Base-by-base conservation (phyloP, 2,888 invertebrate genomes). In the Mamestra brassicae region DNA sequence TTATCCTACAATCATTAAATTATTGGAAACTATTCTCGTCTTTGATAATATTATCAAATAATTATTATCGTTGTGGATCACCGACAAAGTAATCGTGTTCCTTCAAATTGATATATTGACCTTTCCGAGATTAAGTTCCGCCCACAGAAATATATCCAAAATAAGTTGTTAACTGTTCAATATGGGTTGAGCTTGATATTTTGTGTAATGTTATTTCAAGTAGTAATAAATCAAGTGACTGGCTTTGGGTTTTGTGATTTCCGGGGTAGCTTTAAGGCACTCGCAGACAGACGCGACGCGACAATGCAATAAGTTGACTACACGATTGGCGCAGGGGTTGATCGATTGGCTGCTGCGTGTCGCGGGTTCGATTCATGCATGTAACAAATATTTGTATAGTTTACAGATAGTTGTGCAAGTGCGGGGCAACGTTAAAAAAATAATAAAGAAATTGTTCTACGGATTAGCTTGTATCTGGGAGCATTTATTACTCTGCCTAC, bases 41-140 rank as follows among this genome's bases (percentile, higher is more conserved):
- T 57, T 62, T 47, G n/a, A 36, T 47, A 52, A 47, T 47, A 47
- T 26, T 62, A 61, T 60, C 26, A 6, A 63, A 57, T 45, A 11
- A 74, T 74, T 66, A 50, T 52, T 55, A 50, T 36, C 55, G 7
- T 54, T 47, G 2, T n/a, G 60, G 45, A 52, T 72, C 57, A 77
- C 36, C 11, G 55, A 45, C 15, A 26, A 72, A 65, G 65, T 77
- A 72, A 77, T 72, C 42, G 42, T 54, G 7, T 63, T 55, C 57
- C 52, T 47, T 54, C 57, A 57, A 66, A 54, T 73, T 58, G n/a
- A 58, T 73, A 67, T 54, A n/a, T 34, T 73, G 66, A 78, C 78
- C 78, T 78, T 78, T 73, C 5, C 1, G 11, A 58, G 52, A 63
- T 57, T 50, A 66, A 66, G 38, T 55, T 26, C 6, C 57, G 34